These are phyloP conservation scores for Pygoscelis antarcticus DNA, from an alignment of 2,113 vertebrate genomes.

Conservation along the genomic window DNA sequence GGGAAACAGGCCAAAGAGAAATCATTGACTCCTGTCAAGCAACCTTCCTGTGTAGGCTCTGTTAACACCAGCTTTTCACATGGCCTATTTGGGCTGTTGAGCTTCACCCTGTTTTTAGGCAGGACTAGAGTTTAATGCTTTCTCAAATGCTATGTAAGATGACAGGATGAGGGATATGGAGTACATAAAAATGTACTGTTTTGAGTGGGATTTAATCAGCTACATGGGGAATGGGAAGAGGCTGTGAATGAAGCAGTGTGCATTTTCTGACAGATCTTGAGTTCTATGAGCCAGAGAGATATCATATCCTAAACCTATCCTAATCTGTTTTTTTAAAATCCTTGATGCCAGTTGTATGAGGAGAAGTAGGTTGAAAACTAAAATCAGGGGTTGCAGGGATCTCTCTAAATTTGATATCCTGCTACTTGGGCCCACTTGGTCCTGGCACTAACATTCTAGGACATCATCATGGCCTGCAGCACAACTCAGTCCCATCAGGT, in stretches of 20 bases:
- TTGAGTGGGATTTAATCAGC: neutral
- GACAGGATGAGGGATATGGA: neutral
- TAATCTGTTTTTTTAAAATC: neutral
- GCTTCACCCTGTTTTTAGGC: neutral
- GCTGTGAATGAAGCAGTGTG: neutral
- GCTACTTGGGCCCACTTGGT: neutral
- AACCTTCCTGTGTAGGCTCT: neutral
- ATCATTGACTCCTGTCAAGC: neutral
- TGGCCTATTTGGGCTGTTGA: neutral
- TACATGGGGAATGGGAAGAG: neutral
- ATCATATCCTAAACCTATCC: neutral
- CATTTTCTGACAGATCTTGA: neutral
- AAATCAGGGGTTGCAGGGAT: neutral
- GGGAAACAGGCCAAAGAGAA: neutral
- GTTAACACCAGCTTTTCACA: neutral
- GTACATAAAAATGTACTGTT: neutral
- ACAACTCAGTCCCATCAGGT: neutral
- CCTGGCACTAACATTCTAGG: neutral
- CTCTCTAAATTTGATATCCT: neutral
- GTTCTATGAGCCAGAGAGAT: neutral
- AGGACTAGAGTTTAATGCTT: neutral
- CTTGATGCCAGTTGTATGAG: neutral
- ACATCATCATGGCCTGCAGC: neutral
- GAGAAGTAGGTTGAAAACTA: neutral
- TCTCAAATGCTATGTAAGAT: neutral